Conservation (phyloP, 2,888 invertebrate genomes). For the Eupithecia inturbata region DNA sequence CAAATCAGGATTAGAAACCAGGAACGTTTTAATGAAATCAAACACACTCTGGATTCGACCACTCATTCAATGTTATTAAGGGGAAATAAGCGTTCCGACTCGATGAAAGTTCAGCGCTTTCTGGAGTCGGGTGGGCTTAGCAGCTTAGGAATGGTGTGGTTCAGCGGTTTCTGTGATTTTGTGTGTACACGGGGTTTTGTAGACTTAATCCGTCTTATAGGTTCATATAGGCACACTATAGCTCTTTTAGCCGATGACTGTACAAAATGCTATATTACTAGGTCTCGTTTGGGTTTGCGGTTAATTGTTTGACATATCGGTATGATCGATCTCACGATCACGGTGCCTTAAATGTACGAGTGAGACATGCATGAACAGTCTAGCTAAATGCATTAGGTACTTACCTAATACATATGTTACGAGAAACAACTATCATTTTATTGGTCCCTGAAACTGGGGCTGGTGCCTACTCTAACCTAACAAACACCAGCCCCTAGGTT, state of each 20-base stretch:
- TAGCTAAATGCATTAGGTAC: not conserved
- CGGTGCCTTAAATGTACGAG: not conserved
- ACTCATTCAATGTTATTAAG: not conserved
- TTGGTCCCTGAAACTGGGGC: no score
- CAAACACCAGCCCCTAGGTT: no score
- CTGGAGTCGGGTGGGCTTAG: not conserved
- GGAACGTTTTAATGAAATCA: not conserved
- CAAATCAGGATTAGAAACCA: not conserved
- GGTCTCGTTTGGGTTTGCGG: conserved; percentile 12
- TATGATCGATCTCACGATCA: conserved; percentile 10
- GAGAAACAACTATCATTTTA: not conserved
- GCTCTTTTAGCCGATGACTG: not conserved
- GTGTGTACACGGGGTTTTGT: not conserved
- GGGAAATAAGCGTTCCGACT: not conserved
- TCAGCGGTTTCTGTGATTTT: not conserved
- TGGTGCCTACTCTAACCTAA: no score
- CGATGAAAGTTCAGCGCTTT: not conserved
- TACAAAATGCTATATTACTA: not conserved
- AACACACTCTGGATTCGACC: not conserved
- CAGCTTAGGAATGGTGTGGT: no score
- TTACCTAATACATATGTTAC: not conserved
- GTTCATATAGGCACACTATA: not conserved
- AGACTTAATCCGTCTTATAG: no score
- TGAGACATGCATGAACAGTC: conserved; percentile 9
- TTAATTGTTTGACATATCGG: conserved; percentile 9